These are phyloP conservation scores for Calidris pugnax DNA, from an alignment of 2,113 vertebrate species.

Conservation along the genomic window DNA sequence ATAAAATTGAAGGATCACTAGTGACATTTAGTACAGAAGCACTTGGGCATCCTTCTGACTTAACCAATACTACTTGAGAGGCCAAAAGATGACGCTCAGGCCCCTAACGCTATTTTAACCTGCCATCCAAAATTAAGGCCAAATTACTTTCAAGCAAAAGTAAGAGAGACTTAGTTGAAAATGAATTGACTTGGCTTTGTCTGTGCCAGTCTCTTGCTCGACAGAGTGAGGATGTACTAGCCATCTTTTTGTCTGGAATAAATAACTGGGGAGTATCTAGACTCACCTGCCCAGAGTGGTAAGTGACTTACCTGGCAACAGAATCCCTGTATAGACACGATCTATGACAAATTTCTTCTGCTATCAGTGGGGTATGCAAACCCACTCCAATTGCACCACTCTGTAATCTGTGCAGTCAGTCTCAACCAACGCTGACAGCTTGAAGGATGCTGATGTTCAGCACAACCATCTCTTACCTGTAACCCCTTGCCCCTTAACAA, in stretches of 20 bases:
- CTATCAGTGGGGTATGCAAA: background rate
- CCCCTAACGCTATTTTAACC: background rate
- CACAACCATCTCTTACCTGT: background rate
- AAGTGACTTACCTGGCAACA: background rate
- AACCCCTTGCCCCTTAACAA: background rate
- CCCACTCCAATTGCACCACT: background rate
- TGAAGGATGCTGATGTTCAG: background rate
- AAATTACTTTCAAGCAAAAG: background rate
- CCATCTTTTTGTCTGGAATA: background rate
- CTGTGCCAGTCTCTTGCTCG: background rate
- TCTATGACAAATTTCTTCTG: background rate
- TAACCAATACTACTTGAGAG: background rate
- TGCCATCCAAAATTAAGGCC: background rate
- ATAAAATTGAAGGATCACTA: background rate
- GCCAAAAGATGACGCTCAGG: background rate
- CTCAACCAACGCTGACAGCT: background rate
- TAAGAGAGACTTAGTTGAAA: background rate
- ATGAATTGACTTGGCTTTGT: background rate
- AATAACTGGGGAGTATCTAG: background rate
- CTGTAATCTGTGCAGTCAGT: background rate
- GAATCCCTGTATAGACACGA: accelerated
- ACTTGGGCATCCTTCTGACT: background rate
- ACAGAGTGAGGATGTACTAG: background rate
- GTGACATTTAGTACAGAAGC: background rate
- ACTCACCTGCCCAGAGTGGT: background rate